Conservation (phyloP, 2,888 invertebrate genomes). For the Drosophila robusta region DNA sequence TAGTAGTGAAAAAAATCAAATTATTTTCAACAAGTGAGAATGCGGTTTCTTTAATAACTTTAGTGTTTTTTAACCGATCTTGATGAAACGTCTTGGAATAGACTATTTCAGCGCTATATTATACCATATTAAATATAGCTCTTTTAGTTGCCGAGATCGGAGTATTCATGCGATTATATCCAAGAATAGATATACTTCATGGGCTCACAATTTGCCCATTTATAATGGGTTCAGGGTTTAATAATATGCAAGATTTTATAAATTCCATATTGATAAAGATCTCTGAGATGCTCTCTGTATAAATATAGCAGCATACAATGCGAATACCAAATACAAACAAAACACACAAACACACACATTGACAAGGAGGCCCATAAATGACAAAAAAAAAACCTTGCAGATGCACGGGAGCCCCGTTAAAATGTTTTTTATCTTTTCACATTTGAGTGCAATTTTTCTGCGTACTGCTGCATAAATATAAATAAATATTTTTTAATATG, state of each 20-base stretch:
- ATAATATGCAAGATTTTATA: background rate
- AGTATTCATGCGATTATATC: no score
- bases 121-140: no score
- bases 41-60: no score
- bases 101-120: no score
- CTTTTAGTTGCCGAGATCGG: no score
- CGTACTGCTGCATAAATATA: conserved; percentile 49
- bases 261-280: background rate
- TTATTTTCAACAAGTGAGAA: no score
- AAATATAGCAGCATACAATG: conserved; percentile 8
- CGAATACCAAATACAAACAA: conserved; percentile 9
- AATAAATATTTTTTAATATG: conserved; percentile 59
- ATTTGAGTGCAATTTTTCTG: conserved; percentile 17
- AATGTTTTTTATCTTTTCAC: conserved; percentile 17
- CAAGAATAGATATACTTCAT: no score
- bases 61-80: no score
- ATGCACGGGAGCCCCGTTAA: conserved; percentile 30
- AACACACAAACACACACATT: background rate
- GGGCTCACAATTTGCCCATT: no score
- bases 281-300: background rate
- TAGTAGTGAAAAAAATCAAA: no score
- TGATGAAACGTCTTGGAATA: no score
- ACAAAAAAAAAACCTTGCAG: conserved; percentile 48
- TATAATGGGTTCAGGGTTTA: background rate
- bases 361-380: background rate